Evolutionary conservation across 2,888 invertebrate species (phyloP).

Genomic region (Loripinus fragilis): DNA sequence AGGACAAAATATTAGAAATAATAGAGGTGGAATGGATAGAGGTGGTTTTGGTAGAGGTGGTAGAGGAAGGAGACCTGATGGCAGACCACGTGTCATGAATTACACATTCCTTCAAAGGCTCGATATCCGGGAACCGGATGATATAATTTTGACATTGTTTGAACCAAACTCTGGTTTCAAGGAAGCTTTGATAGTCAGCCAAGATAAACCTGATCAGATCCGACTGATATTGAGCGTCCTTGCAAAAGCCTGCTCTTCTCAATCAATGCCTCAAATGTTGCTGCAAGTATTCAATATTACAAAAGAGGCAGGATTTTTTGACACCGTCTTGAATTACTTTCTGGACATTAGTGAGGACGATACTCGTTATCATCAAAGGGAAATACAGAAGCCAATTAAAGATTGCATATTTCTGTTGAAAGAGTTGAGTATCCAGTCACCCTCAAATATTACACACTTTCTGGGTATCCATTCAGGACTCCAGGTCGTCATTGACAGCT

Average conservation of each 20-base stretch:
- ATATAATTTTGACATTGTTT: constrained; percentile 35
- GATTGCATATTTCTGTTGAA: constrained; percentile 46
- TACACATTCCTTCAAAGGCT: constrained; percentile 25
- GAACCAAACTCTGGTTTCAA: constrained; percentile 29
- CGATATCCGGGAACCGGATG: constrained; percentile 24
- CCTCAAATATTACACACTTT: constrained; percentile 45
- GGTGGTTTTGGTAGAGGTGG: constrained; percentile 18
- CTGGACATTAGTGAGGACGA: constrained; percentile 29
- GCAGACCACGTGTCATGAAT: constrained; percentile 7
- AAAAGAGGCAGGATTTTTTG: constrained; percentile 44
- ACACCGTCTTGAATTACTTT: constrained; percentile 38
- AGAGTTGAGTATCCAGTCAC: constrained; percentile 40
- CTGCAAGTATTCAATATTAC: constrained; percentile 42
- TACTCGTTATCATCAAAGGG: constrained; percentile 10
- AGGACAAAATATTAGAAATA: neutral
- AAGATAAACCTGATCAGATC: constrained; percentile 17
- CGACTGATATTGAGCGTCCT: constrained; percentile 38
- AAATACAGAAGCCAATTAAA: constrained; percentile 37
- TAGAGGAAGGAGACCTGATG: constrained; percentile 2
- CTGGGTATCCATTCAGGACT: constrained; percentile 45
- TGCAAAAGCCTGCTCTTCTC: constrained; percentile 51
- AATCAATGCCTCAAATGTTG: constrained; percentile 38
- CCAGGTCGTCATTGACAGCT: constrained; percentile 38
- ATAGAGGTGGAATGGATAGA: constrained; percentile 1
- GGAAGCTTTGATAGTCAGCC: constrained; percentile 25